phyloP scores from a whole-genome alignment of 1,140 invertebrate species.

The Caenorhabditis remanei region DNA sequence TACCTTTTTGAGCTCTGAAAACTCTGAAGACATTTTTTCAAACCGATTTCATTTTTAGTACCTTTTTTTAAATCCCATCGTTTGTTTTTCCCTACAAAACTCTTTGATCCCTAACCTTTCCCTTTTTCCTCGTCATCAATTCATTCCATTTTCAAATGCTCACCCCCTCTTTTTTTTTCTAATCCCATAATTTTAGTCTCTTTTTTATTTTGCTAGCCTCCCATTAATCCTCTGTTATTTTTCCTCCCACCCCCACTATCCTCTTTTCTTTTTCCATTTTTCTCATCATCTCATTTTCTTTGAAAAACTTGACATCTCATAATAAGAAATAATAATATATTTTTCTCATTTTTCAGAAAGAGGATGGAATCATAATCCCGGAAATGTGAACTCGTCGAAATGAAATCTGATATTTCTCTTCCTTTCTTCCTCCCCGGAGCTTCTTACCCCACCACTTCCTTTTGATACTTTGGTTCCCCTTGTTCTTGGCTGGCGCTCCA shows the following conservation, averaged over 20 bases:
- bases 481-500: not conserved
- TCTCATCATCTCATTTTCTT: constrained; percentile 1
- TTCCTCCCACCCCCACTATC: not conserved
- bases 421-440: not conserved
- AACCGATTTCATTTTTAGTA: too few relatives aligned
- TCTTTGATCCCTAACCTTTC: not conserved
- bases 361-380: not conserved
- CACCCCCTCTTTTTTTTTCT: not conserved
- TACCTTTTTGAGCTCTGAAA: too few relatives aligned
- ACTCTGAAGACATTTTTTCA: too few relatives aligned
- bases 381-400: constrained; percentile 1
- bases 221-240: not conserved
- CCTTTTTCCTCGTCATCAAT: not conserved
- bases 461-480: not conserved
- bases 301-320: too few relatives aligned
- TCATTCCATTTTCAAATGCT: not conserved
- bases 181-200: not conserved
- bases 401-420: not conserved
- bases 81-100: too few relatives aligned
- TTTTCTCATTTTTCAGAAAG: not conserved
- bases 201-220: not conserved
- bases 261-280: too few relatives aligned
- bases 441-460: not conserved
- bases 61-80: too few relatives aligned
- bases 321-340: not conserved